These are phyloP conservation scores for Smithornis capensis DNA, from an alignment of 2,113 vertebrate species.

Conservation along the genomic window DNA sequence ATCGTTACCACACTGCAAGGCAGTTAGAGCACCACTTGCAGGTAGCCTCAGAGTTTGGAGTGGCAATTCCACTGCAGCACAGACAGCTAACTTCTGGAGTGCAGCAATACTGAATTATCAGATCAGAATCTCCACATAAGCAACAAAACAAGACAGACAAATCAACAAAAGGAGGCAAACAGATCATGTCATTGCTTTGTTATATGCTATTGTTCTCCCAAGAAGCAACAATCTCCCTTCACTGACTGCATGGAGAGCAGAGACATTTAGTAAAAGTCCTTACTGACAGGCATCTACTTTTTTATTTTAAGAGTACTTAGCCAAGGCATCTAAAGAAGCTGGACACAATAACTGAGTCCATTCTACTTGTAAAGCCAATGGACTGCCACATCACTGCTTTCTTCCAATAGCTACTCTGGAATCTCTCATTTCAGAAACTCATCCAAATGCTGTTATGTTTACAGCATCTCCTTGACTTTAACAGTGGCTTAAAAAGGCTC, in stretches of 20 bases:
- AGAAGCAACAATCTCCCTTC: neutral
- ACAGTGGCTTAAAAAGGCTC: neutral
- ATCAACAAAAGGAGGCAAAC: neutral
- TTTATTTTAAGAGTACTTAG: neutral
- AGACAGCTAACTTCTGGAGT: neutral
- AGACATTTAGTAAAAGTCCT: neutral
- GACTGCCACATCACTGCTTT: neutral
- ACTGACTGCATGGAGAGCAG: neutral
- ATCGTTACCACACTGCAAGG: neutral
- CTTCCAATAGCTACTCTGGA: neutral
- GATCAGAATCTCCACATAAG: neutral
- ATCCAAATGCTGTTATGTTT: neutral
- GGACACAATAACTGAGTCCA: neutral
- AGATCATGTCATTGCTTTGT: neutral
- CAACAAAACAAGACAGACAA: neutral
- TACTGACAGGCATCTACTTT: neutral
- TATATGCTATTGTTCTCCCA: too few relatives aligned
- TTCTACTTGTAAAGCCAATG: neutral
- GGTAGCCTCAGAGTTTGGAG: neutral
- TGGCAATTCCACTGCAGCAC: neutral
- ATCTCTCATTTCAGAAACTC: neutral
- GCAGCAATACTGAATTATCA: neutral
- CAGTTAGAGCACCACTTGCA: neutral
- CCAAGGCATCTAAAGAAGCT: neutral
- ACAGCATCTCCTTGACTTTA: neutral